phyloP scores from a whole-genome alignment of 2,113 vertebrate species.

The Rhodinocichla rosea region DNA sequence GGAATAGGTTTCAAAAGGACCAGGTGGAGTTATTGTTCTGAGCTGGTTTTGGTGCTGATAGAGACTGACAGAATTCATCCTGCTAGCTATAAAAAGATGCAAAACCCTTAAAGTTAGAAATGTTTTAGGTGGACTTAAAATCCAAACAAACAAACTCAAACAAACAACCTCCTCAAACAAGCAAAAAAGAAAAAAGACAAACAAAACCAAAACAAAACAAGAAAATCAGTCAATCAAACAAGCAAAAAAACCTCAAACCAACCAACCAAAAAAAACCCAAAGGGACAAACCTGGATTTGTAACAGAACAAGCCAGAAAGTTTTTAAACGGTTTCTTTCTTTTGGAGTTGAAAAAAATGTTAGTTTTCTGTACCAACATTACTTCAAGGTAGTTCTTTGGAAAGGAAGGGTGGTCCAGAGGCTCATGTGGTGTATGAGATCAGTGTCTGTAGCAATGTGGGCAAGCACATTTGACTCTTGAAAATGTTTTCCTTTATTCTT shows the following conservation, averaged over 20 bases:
- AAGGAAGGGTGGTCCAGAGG: not conserved
- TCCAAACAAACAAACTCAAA: not conserved
- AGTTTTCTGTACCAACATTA: not conserved
- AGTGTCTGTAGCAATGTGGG: not conserved
- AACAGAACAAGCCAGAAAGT: not conserved
- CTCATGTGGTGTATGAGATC: not conserved
- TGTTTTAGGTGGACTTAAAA: not conserved
- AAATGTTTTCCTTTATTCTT: not conserved
- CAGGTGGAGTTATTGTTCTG: constrained; percentile 68
- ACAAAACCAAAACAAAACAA: not conserved
- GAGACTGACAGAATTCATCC: constrained; percentile 69
- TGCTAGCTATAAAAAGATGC: constrained; percentile 60
- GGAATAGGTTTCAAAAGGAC: constrained; percentile 76
- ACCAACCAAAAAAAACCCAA: not conserved
- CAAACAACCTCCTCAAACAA: not conserved
- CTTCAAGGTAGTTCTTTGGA: not conserved
- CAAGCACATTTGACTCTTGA: not conserved
- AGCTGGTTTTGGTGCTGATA: constrained; percentile 66
- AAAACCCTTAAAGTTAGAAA: not conserved
- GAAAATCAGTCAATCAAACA: not conserved
- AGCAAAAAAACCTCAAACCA: not conserved
- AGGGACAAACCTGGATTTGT: not conserved
- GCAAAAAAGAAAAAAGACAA: not conserved
- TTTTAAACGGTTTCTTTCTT: not conserved
- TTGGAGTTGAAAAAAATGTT: not conserved